These are phyloP conservation scores for Steinernema feltiae DNA, from an alignment of 1,140 invertebrate species.

Conservation along the genomic window DNA sequence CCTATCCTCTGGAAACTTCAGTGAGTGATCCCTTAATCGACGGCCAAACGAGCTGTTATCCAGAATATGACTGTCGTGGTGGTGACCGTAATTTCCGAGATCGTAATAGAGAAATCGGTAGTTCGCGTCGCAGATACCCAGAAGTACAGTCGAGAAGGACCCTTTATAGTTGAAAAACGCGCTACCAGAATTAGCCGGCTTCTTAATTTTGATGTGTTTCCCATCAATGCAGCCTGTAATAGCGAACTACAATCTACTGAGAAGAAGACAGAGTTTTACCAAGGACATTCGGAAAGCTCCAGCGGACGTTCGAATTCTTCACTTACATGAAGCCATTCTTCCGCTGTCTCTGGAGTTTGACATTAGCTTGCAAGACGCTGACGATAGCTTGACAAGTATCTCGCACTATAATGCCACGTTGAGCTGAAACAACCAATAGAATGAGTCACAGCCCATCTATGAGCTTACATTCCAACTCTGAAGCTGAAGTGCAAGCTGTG, in stretches of 20 bases:
- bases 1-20: too few relatives aligned
- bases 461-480: background rate
- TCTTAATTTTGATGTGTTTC: background rate
- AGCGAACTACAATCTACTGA: background rate
- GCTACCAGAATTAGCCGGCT: background rate
- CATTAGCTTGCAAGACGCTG: background rate
- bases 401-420: background rate
- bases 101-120: background rate
- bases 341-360: background rate
- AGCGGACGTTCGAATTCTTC: background rate
- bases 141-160: background rate
- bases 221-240: background rate
- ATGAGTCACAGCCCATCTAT: background rate
- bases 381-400: background rate
- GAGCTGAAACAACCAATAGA: background rate
- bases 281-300: background rate
- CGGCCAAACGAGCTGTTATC: background rate
- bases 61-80: background rate
- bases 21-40: too few relatives aligned
- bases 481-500: background rate
- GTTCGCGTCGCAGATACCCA: background rate
- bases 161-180: background rate
- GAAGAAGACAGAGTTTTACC: background rate
- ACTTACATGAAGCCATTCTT: background rate
- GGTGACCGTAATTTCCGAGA: background rate